Base-by-base conservation (phyloP, 2,113 vertebrate species). In the Labrus mixtus region DNA sequence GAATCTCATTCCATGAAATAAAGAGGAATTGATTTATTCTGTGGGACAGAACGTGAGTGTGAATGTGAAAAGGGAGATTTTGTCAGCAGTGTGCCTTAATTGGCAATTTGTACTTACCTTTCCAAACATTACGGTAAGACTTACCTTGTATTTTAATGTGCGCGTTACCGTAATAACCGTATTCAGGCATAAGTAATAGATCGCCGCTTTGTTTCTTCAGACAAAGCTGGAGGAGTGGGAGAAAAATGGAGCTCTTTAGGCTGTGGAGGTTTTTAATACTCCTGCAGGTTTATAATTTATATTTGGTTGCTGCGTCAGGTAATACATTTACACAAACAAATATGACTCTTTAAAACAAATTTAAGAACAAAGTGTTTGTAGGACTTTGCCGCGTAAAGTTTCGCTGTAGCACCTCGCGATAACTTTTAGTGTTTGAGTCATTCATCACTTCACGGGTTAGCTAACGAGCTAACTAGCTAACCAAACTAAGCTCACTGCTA, bases 241-340 rank as follows among this genome's bases (percentile, higher is more conserved):
- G 53, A 86, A 77, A 76, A 57, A 95, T 95, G 94, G 90, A 90
- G 85, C 59, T 13, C 3, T 0, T 16, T 12, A 73, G 84, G 61
- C 29, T 90, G 43, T 71, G 84, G 60, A n/a, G 68, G 8, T 0
- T 65, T 59, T 53, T 88, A 17, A 37, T 83, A 2, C 12, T 85
- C 17, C 5, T 80, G 0, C 82, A 79, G 64, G 16, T 86, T 68
- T 75, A 12, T 56, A 12, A 37, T 46, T 74, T 79, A 2, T 59
- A 25, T 68, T 65, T 37, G 12, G 61, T 48, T 4, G 43, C 36
- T 8, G 76, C 67, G 0, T 81, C 84, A 76, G 89, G 90, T 93
- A 87, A 70, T 0, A 2, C n/a, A 0, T 0, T 0, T 8, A 2
- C 36, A n/a, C 12, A 51, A 60, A 29, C 54, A 62, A 69, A 61